phyloP scores from a whole-genome alignment of 2,113 vertebrate genomes.

The Epinephelus moara region DNA sequence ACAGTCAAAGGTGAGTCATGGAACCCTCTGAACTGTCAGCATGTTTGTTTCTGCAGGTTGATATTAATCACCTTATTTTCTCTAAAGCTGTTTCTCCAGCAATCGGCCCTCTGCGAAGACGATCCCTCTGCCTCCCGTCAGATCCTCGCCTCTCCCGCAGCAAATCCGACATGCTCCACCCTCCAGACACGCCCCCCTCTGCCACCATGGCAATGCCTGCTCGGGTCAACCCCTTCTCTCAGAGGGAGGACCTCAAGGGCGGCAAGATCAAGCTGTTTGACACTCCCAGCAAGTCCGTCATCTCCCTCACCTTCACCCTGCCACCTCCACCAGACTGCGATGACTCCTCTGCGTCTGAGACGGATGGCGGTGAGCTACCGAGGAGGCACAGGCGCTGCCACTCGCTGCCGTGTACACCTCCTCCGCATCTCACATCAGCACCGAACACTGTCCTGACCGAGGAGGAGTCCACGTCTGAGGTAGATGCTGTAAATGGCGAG shows the following conservation, averaged over 20 bases:
- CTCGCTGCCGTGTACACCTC: constrained; percentile 91
- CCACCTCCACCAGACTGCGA: constrained; percentile 81
- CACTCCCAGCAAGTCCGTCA: constrained; percentile 92
- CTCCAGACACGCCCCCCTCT: constrained; percentile 70
- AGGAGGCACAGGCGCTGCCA: constrained; percentile 86
- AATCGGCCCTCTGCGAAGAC: constrained; percentile 54
- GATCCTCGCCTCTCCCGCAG: constrained; percentile 90
- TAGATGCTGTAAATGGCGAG: neutral
- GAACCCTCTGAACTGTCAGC: neutral
- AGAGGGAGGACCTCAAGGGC: constrained; percentile 92
- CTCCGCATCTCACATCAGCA: constrained; percentile 76
- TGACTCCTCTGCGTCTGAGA: constrained; percentile 49
- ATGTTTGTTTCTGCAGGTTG: fast-evolving
- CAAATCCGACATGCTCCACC: constrained; percentile 90
- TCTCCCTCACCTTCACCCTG: constrained; percentile 90
- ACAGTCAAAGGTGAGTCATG: constrained; percentile 65
- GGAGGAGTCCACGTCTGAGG: constrained; percentile 21
- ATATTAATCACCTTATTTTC: neutral
- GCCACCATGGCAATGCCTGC: constrained; percentile 69
- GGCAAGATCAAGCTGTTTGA: constrained; percentile 96
- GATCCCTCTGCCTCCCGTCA: constrained; percentile 72
- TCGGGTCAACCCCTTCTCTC: constrained; percentile 95
- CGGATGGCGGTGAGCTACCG: constrained; percentile 22
- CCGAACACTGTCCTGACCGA: constrained; percentile 45
- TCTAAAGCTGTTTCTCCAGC: constrained; percentile 38